Percentiles rank a stretch among this genome's conserved stretches.
phyloP scores from a whole-genome alignment of 2,797 vertebrate species.

The Squalus acanthias region DNA sequence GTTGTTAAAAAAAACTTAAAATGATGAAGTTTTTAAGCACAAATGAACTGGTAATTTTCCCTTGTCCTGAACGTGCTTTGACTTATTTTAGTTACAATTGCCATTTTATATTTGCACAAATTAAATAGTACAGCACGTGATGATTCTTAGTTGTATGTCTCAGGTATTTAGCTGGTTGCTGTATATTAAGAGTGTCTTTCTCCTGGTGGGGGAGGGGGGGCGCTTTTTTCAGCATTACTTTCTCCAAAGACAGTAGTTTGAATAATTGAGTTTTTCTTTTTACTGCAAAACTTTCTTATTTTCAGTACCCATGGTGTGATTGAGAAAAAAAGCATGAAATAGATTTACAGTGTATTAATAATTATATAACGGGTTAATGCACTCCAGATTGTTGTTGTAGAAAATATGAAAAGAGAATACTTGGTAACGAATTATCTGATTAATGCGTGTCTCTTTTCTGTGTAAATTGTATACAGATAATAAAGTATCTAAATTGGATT shows the following conservation, averaged over 20 bases:
- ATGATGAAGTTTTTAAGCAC: background rate
- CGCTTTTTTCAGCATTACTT: background rate
- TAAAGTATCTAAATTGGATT: conserved; percentile 43
- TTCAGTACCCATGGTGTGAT: background rate
- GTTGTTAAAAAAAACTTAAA: background rate
- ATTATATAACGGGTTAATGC: background rate
- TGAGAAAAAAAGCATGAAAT: background rate
- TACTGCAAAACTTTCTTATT: background rate
- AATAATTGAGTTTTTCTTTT: background rate
- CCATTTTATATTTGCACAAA: background rate
- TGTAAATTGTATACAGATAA: conserved; percentile 6
- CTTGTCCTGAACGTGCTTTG: background rate
- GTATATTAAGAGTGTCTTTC: background rate
- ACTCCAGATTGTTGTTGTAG: background rate
- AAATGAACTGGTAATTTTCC: background rate
- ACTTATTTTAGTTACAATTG: background rate
- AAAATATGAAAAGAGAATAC: background rate
- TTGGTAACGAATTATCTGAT: background rate
- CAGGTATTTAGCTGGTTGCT: background rate
- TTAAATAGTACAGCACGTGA: background rate
- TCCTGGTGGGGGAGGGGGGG: no score
- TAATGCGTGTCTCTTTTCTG: background rate
- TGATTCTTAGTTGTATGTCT: background rate
- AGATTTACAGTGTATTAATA: background rate
- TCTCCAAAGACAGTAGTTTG: background rate